Evolutionary conservation across 1,140 invertebrate species (phyloP), one percentile per base, ranked within the genome.

Genomic region (Eciton burchellii): DNA sequence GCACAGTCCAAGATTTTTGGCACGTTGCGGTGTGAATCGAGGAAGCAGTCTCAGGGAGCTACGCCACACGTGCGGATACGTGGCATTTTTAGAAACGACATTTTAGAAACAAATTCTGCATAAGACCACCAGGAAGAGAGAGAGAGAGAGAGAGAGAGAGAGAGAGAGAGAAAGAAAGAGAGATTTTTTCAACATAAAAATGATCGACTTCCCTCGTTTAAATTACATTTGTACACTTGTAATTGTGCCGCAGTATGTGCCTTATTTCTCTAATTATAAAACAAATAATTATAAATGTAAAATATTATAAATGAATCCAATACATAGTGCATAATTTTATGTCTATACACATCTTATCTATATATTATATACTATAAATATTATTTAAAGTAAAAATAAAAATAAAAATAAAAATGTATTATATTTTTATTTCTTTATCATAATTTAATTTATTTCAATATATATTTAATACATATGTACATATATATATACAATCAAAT

Each of bases 1-100:
- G 19, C n/a, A 35, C 8, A 26, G 14, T 89, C 90, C 90, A 91
- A 90, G 74, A 85, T 90, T 90, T 90, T 89, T 84, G 43, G 87
- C 77, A 85, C 68, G 52, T 85, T 82, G 57, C 57, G 26, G n/a
- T 47, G 66, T 76, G 81, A 85, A 87, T 83, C 83, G 63, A 83
- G 70, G 70, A 83, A 88, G 59, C 74, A 26, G 77, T 85, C 72
- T 68, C 56, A 72, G 76, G 68, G 29, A 62, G 14, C 43, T 52
- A 26, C 43, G 59, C 41, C 59, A 74, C 68, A 65, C 49, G 73
- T 47, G 41, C 66, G 45, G 65, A 86, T 82, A 81, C 86, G 84
- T 82, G 81, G 63, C 43, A 21, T 24, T 57, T 82, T 57, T 71
- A 84, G 35, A 81, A 68, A 68, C 9, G 43, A 74, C 16, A 74